A percentile compares a stretch with the other conserved stretches of the same genome.
Conservation (phyloP, 2,888 invertebrate genomes). For the Harpalus rufipes region DNA sequence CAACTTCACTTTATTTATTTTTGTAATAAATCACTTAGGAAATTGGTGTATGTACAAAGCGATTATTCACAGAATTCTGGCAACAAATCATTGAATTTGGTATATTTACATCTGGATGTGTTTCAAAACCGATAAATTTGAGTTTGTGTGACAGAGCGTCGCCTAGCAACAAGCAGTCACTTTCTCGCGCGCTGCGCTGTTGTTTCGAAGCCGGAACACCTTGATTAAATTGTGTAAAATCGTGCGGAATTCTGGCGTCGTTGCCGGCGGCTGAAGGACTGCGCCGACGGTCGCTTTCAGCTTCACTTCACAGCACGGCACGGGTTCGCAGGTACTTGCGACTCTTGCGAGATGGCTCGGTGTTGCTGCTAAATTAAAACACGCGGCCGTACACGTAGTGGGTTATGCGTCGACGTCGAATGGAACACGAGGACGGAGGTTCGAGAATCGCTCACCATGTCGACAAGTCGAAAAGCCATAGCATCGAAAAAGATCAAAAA, state of each 20-base stretch:
- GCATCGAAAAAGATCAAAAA: no score
- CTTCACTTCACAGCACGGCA: neutral
- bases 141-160: constrained; percentile 27
- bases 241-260: constrained; percentile 27
- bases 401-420: constrained; percentile 25
- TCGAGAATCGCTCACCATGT: no score
- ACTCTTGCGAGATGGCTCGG: neutral
- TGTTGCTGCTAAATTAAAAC: constrained; percentile 57
- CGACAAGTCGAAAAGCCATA: no score
- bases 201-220: constrained; percentile 1
- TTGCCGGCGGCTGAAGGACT: constrained; percentile 32
- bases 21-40: no score
- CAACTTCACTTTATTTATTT: no score
- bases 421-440: neutral
- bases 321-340: constrained; percentile 7
- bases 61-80: constrained; percentile 4
- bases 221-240: constrained; percentile 16
- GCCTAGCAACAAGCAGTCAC: constrained; percentile 24
- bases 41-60: neutral
- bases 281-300: constrained; percentile 1
- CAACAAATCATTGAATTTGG: constrained; percentile 26
- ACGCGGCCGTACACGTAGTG: constrained; percentile 32
- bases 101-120: constrained; percentile 30
- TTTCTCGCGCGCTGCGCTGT: constrained; percentile 10
- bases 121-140: constrained; percentile 28